Percentiles rank a stretch among this genome's conserved stretches.
phyloP scores from a whole-genome alignment of 92 coral and sea anemone genomes.

The Pocillopora meandrina region DNA sequence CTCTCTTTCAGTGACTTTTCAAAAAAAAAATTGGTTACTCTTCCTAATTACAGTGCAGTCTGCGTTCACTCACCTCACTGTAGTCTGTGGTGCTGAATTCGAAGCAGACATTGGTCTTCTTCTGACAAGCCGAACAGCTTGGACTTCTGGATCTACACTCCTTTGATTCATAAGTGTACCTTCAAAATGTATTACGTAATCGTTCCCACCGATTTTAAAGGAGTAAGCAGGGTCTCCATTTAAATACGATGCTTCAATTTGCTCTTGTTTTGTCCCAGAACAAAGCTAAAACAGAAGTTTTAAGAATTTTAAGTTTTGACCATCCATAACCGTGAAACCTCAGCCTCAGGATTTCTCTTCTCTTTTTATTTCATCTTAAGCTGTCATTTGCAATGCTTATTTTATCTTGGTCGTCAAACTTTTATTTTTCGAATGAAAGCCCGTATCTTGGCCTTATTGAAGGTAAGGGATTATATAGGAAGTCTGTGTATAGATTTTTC shows the following conservation, averaged over 20 bases:
- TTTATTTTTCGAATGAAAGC: no score
- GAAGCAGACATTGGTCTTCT: background rate
- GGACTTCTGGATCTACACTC: conserved; percentile 9
- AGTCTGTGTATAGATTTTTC: no score
- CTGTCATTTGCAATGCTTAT: no score
- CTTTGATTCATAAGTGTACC: conserved; percentile 2
- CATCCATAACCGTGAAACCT: no score
- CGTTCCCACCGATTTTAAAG: background rate
- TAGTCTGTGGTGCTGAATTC: background rate
- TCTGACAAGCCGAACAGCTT: background rate
- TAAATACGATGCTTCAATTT: background rate
- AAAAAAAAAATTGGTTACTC: no score
- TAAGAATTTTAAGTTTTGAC: no score
- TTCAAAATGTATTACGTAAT: background rate
- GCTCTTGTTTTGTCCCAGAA: background rate
- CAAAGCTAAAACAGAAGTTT: background rate
- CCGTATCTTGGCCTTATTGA: no score
- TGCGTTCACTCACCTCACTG: background rate
- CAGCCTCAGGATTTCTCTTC: no score
- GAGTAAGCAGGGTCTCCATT: background rate
- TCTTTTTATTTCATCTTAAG: no score
- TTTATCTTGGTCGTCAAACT: no score
- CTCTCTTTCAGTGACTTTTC: background rate
- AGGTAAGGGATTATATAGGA: no score
- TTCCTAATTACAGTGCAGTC: no score